Conservation (phyloP, 1,140 invertebrate genomes). For the Camponotus floridanus region DNA sequence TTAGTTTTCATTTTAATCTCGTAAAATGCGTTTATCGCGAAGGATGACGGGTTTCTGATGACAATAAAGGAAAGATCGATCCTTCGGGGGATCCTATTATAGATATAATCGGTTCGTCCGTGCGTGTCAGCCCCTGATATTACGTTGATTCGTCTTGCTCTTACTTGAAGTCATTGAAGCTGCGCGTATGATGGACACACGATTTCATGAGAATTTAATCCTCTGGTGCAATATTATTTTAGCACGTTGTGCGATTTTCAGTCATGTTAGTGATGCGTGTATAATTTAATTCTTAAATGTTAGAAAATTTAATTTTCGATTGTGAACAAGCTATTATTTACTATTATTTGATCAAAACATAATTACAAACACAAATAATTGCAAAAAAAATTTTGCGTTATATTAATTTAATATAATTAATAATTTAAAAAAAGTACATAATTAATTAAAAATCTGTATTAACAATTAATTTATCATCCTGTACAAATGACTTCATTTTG, state of each 20-base stretch:
- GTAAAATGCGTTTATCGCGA: conserved; percentile 57
- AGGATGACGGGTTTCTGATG: not conserved
- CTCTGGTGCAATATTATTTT: not conserved
- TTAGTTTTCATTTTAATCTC: conserved; percentile 25
- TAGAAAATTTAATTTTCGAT: not conserved
- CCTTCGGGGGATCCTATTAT: conserved; percentile 38
- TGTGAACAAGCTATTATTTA: not conserved
- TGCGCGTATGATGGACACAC: not conserved
- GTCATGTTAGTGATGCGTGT: not conserved
- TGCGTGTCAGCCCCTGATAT: conserved; percentile 58
- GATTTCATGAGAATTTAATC: conserved; percentile 29
- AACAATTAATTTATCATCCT: not conserved
- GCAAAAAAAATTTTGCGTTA: not conserved
- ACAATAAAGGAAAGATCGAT: not conserved
- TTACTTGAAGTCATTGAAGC: not conserved
- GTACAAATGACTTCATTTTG: not conserved
- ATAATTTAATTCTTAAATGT: not conserved
- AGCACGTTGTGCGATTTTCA: not conserved
- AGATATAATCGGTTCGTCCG: conserved; percentile 54
- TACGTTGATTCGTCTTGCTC: conserved; percentile 39
- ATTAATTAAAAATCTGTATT: not conserved
- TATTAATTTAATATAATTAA: not conserved
- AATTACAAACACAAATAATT: not conserved
- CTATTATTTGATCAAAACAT: not conserved
- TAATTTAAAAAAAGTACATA: not conserved